Base-by-base conservation (phyloP, 2,797 vertebrate genomes). In the Petrocephalus schoutedeni region DNA sequence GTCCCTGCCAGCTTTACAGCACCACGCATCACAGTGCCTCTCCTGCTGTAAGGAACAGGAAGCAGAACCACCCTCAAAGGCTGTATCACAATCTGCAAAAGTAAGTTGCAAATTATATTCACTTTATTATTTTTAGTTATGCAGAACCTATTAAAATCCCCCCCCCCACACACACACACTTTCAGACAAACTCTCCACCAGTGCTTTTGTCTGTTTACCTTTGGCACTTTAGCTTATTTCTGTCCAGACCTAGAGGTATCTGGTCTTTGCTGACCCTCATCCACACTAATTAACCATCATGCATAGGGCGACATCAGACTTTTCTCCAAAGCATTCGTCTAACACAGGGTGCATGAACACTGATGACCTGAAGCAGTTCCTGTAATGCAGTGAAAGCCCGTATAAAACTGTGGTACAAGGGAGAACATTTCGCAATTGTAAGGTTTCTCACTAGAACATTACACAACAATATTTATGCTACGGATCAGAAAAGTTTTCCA, bases 391-490 rank as follows among this genome's bases (percentile, higher is more conserved):
- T 93, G 91, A 91, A 91, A 92, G 91, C 85, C 91, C 89, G 89
- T 92, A 93, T 91, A 93, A 90, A 91, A 90, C 93, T 91, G 91
- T 90, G 91, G 74, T 91, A 89, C 88, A 88, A 91, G 57, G 5
- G 87, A 92, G 90, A 92, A 91, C 93, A 93, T 94, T 93, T 93
- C 92, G 91, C 92, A 92, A 94, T 93, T 93, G 91, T 93, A 90
- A 90, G 91, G 89, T 90, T 89, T 92, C 94, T 92, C 87, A 89
- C 89, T 93, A 91, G 92, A 92, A 91, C 92, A 92, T 85, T 91
- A 87, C 90, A 90, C 90, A 91, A 71, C 64, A 71, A 71, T 71
- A 71, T 71, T 32, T 32, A 90, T 89, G 90, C 93, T 89, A 88
- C 89, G 85, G 89, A 85, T 89, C 67, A 64, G 71, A 21, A 54